These are phyloP conservation scores for Cotesia typhae DNA, from an alignment of 1,140 invertebrate species.

Conservation along the genomic window DNA sequence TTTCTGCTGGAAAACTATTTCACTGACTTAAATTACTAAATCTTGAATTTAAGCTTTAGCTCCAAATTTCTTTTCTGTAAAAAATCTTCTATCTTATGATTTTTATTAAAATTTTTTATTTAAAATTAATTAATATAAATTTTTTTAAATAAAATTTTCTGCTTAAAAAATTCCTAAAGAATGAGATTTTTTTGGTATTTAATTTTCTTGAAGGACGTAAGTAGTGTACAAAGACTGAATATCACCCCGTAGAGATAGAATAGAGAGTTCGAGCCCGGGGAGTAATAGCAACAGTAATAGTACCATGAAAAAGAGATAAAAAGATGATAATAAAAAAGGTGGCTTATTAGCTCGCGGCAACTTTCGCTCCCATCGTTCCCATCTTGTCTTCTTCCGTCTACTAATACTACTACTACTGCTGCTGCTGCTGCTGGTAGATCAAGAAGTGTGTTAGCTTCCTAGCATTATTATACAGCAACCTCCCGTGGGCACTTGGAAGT, in stretches of 20 bases:
- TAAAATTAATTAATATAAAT: too few species aligned
- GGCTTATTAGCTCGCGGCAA: constrained; percentile 14
- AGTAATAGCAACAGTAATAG: neutral
- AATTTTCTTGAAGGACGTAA: too few species aligned
- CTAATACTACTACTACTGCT: neutral
- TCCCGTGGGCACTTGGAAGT: constrained; percentile 22
- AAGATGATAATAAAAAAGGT: neutral
- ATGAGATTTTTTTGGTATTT: too few species aligned
- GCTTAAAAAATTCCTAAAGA: too few species aligned
- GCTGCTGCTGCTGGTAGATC: neutral
- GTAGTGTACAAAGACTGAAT: too few species aligned
- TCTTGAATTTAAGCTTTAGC: too few species aligned
- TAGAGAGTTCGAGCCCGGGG: neutral
- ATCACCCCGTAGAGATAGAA: neutral
- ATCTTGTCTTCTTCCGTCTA: neutral
- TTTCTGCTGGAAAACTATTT: too few species aligned
- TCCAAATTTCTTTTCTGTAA: too few species aligned
- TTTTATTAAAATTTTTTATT: too few species aligned
- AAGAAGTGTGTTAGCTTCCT: neutral
- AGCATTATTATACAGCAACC: constrained; percentile 8
- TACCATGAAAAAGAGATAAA: neutral
- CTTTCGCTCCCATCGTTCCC: constrained; percentile 2
- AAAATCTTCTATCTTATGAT: too few species aligned
- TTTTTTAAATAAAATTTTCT: too few species aligned
- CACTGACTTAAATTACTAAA: too few species aligned